A percentile compares a stretch with the other conserved stretches of the same genome.
These are phyloP conservation scores for Proctacanthus coquilletti DNA, from an alignment of 1,140 invertebrate species.

Conservation along the genomic window DNA sequence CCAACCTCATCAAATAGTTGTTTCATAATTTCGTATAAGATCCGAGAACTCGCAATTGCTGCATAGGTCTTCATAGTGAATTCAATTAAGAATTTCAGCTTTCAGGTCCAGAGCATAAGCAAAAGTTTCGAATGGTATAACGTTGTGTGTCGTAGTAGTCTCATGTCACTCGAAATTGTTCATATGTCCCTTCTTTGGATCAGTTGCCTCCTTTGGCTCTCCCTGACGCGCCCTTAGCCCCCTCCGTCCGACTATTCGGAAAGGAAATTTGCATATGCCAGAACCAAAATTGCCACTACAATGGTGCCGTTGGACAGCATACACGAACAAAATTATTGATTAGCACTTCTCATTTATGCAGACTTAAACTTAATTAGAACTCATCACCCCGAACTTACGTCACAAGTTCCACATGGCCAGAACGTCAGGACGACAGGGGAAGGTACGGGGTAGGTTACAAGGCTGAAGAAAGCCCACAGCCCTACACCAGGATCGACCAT, in stretches of 20 bases:
- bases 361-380: not conserved
- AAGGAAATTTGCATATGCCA: constrained; percentile 1
- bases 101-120: not conserved
- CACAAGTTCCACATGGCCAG: not conserved
- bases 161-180: not conserved
- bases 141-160: not conserved
- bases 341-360: constrained; percentile 5
- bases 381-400: constrained; percentile 1
- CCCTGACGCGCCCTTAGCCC: too few species aligned
- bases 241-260: not conserved
- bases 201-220: not conserved
- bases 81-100: not conserved
- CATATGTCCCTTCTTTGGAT: not conserved
- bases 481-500: not conserved
- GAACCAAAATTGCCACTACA: constrained; percentile 1
- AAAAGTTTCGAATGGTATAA: not conserved
- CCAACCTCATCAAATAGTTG: not conserved
- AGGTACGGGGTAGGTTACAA: not conserved
- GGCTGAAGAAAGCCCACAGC: not conserved
- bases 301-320: not conserved
- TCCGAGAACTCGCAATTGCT: not conserved
- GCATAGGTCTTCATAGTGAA: not conserved
- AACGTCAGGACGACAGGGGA: not conserved
- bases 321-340: constrained; percentile 2
- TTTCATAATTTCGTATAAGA: not conserved